Evolutionary conservation across 2,113 vertebrate genomes (phyloP).

Genomic region (Zosterops hypoxanthus): DNA sequence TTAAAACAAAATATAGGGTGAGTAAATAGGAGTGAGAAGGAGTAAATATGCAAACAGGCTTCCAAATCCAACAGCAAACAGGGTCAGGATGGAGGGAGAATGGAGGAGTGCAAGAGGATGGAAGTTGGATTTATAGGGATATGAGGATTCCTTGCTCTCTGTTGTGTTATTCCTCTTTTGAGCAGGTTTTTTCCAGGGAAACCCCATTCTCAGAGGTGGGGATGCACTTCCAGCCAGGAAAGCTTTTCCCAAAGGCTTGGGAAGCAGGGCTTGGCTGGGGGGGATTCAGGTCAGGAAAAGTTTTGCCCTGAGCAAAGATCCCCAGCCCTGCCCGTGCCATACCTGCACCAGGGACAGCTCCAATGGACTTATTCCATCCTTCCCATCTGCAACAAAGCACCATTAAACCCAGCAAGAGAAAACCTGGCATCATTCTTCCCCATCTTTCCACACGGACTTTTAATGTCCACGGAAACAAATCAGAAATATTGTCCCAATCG

Average conservation of each 20-base stretch:
- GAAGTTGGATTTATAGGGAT: not conserved
- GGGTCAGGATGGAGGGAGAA: not conserved
- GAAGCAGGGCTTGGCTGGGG: not conserved
- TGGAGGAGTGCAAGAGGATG: not conserved
- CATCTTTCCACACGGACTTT: not conserved
- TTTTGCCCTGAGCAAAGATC: not conserved
- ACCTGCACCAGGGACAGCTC: rapidly evolving
- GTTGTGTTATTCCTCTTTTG: not conserved
- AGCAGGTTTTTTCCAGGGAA: rapidly evolving
- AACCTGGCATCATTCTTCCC: not conserved
- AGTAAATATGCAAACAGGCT: not conserved
- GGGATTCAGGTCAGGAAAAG: not conserved
- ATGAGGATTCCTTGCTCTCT: not conserved
- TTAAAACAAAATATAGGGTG: not conserved
- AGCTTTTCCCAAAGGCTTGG: not conserved
- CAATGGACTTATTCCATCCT: not conserved
- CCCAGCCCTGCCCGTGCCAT: not conserved
- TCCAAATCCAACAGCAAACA: not conserved
- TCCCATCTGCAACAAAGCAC: not conserved
- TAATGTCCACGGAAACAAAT: not conserved
- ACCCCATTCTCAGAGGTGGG: not conserved
- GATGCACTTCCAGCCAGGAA: not conserved
- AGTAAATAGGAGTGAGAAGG: not conserved
- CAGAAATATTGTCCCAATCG: not conserved
- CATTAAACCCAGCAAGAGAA: not conserved